Conservation (phyloP, 2,888 invertebrate species). For the Rhamnusium bicolor region DNA sequence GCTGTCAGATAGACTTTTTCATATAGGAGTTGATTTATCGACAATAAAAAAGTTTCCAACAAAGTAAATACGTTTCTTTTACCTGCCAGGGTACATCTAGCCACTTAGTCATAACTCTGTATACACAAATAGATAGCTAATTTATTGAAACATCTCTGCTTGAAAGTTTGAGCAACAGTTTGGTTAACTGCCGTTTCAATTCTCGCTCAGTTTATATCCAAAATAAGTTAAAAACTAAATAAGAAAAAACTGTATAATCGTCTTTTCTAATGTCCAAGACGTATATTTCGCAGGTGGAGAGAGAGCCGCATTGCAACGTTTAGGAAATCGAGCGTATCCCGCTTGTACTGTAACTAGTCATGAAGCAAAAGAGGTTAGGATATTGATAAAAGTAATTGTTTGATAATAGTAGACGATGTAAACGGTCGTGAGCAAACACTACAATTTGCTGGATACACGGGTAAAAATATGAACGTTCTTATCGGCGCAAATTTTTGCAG, state of each 20-base stretch:
- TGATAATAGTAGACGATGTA: slow-evolving; percentile 68
- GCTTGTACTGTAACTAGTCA: slow-evolving; percentile 53
- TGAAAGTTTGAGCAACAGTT: no score
- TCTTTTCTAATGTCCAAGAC: not conserved
- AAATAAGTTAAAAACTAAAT: no score
- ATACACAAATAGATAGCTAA: no score
- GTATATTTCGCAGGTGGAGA: not conserved
- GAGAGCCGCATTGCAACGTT: not conserved
- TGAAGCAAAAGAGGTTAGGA: slow-evolving; percentile 63
- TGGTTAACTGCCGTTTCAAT: no score
- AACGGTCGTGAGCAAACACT: slow-evolving; percentile 68
- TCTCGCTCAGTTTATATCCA: no score
- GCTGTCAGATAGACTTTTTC: no score
- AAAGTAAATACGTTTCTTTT: no score
- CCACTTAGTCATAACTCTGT: no score
- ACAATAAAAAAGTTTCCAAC: no score
- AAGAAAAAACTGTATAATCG: not conserved
- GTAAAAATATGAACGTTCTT: slow-evolving; percentile 48
- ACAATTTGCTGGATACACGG: slow-evolving; percentile 62
- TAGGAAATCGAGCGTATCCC: slow-evolving; percentile 53
- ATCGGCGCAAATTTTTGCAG: slow-evolving; percentile 35
- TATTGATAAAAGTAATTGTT: slow-evolving; percentile 71
- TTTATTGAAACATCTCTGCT: no score
- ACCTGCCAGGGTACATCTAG: no score
- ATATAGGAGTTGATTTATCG: no score